Evolutionary conservation across 2,113 vertebrate species (phyloP).

Genomic region (Chlamydotis undulata): DNA sequence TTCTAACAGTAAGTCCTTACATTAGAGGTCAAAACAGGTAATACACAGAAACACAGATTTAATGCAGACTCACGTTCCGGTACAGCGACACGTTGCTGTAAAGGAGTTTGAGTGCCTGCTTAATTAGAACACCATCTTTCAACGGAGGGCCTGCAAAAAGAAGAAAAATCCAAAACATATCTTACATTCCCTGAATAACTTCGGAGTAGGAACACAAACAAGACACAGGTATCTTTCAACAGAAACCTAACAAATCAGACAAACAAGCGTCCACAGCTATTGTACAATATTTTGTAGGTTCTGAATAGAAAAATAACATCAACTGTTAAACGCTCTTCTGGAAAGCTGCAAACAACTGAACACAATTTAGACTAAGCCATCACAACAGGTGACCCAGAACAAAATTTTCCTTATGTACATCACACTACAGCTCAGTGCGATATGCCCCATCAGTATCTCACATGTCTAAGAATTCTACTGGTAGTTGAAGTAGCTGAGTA

Average conservation of each 20-base stretch:
- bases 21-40: background rate
- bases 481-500: background rate
- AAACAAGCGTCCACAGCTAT: background rate
- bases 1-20: background rate
- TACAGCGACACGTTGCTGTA: slow-evolving; percentile 5
- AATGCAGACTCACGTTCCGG: slow-evolving; percentile 44
- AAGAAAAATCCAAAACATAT: background rate
- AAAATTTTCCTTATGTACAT: background rate
- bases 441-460: background rate
- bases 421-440: background rate
- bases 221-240: fast-evolving
- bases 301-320: background rate
- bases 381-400: background rate
- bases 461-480: background rate
- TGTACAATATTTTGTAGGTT: background rate
- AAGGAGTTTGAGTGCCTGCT: slow-evolving; percentile 47
- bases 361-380: background rate
- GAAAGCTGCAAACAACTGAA: background rate
- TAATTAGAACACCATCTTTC: slow-evolving; percentile 28
- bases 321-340: background rate
- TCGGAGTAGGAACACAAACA: background rate
- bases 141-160: slow-evolving; percentile 45
- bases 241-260: background rate
- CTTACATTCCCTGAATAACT: background rate
- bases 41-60: background rate